Base-by-base conservation (phyloP, 2,113 vertebrate species). In the Tupaia chinensis region DNA sequence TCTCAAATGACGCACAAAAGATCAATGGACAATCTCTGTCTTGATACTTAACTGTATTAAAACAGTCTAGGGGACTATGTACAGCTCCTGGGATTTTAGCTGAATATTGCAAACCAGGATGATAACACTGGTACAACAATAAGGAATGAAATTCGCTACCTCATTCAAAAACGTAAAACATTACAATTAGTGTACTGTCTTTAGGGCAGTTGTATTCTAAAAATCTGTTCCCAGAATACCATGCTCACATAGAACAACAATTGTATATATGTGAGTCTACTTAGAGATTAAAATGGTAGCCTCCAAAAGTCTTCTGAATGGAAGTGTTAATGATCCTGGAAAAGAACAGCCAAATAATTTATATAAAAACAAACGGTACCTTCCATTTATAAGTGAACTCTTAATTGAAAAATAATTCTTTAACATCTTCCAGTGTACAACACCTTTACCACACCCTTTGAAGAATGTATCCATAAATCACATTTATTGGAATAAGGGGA, bases 161-260 rank as follows among this genome's bases (percentile, higher is more conserved):
- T 15, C 17, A 17, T 68, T 86, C 13, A 84, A 78, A 80, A 72
- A 61, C 70, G 56, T 10, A 34, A 6, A 61, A 32, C 22, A 81
- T 69, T 76, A 54, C 54, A 87, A 27, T 79, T 81, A n/a, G 23
- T 56, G 78, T 89, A 65, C 23, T 63, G 16, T 32, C 32, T 32
- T 32, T 66, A 54, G 78, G 17, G 58, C 25, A 14, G 78, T 34
- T 58, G 23, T 66, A 58, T 56, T 84, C 63, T 92, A 32, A 44
- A 84, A 78, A 34, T 78, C 27, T 70, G 23, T 84, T 95, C 72
- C 54, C n/a, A 89, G 61, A 89, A 65, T 77, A 72, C 27, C 56
- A 78, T 25, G 9, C 13, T 34, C 27, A 76, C 20, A 7, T 22
- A 54, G 7, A 76, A 92, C 20, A 27, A 54, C 69, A 23, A 88